Conservation (phyloP, 2,797 vertebrate species). For the Valencia hispanica region DNA sequence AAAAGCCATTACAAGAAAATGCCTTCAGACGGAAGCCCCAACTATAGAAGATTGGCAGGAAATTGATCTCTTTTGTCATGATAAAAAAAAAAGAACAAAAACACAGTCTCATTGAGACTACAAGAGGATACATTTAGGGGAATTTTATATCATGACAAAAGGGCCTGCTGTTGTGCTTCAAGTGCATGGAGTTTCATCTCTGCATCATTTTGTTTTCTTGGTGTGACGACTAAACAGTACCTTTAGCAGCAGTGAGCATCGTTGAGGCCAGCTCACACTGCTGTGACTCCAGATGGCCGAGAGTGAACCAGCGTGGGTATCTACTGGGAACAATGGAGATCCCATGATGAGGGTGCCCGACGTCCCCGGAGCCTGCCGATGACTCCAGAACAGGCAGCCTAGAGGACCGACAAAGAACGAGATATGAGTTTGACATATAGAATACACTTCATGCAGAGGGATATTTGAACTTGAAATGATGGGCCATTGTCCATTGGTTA, state of each 20-base stretch:
- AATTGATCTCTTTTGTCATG: not conserved
- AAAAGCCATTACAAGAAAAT: not conserved
- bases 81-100: not conserved
- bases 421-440: not conserved
- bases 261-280: constrained; percentile 98
- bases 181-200: not conserved
- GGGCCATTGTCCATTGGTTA: not conserved
- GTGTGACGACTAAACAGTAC: constrained; percentile 2
- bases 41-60: not conserved
- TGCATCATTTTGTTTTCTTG: not conserved
- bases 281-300: constrained; percentile 97
- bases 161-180: not conserved
- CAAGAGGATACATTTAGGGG: not conserved
- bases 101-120: not conserved
- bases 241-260: constrained; percentile 94
- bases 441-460: not conserved
- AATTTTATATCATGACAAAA: not conserved
- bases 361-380: constrained; percentile 86
- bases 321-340: constrained; percentile 95
- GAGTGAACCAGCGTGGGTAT: constrained; percentile 97
- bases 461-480: not conserved
- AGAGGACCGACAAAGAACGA: constrained; percentile 10
- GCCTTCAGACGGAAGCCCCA: not conserved
- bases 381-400: constrained; percentile 96
- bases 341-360: constrained; percentile 92